phyloP scores from a whole-genome alignment of 2,888 invertebrate genomes.

The Minunthozetes semirufus region DNA sequence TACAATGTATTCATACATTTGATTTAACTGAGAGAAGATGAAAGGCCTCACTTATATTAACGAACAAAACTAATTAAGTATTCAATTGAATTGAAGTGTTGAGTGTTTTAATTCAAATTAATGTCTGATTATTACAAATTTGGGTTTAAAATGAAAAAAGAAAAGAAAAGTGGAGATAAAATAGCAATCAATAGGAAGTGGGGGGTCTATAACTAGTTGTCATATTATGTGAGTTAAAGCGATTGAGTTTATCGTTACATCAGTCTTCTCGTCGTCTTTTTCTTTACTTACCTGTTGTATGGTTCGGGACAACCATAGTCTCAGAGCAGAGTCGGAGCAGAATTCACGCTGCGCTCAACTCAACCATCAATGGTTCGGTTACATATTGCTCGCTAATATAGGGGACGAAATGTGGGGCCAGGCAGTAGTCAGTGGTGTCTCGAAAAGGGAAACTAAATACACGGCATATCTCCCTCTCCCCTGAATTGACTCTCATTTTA shows the following conservation, averaged over 20 bases:
- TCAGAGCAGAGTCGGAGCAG: not conserved
- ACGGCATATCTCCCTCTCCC: not conserved
- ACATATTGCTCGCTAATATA: slow-evolving; percentile 32
- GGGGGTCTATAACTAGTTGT: slow-evolving; percentile 23
- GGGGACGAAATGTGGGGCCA: not conserved
- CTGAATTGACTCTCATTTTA: slow-evolving; percentile 14
- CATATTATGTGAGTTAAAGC: not conserved
- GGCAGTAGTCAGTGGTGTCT: not conserved
- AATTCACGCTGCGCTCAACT: slow-evolving; percentile 18
- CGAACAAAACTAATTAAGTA: not conserved
- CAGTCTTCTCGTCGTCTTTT: slow-evolving; percentile 10
- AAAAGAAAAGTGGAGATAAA: not conserved
- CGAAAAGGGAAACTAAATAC: slow-evolving; percentile 1
- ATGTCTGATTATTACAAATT: not conserved
- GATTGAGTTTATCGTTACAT: not conserved
- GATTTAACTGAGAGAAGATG: too few relatives aligned
- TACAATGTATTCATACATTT: too few relatives aligned
- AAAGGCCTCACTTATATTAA: too few relatives aligned
- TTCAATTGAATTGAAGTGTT: not conserved
- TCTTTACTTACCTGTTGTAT: slow-evolving; percentile 10
- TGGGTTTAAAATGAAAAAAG: slow-evolving; percentile 2
- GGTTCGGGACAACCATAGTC: not conserved
- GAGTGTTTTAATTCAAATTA: not conserved
- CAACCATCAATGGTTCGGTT: slow-evolving; percentile 27
- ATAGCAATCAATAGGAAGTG: slow-evolving; percentile 24